phyloP scores from a whole-genome alignment of 2,113 vertebrate species.

The Pelecanoides urinatrix region DNA sequence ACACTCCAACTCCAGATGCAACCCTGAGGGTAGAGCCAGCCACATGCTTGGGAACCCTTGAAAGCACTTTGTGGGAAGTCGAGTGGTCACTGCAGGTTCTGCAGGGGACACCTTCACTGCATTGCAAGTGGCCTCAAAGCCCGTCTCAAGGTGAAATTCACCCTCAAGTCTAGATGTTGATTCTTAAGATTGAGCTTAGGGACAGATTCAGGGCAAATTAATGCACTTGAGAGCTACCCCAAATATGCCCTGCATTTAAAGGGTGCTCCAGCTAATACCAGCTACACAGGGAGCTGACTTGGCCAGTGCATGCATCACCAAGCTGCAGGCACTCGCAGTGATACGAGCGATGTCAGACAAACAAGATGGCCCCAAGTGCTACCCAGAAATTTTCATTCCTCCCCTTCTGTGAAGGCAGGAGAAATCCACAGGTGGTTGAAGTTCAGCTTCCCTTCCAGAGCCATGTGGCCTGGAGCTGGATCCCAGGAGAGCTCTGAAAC shows the following conservation, averaged over 20 bases:
- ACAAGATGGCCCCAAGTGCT: background rate
- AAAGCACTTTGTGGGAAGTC: background rate
- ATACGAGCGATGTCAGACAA: background rate
- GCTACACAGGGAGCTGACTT: accelerated
- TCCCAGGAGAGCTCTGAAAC: background rate
- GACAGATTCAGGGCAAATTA: background rate
- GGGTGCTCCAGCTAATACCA: background rate
- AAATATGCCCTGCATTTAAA: background rate
- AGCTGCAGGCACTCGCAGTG: background rate
- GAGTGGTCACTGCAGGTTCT: background rate
- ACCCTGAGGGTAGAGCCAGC: background rate
- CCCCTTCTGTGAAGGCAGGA: background rate
- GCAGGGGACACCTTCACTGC: too few species aligned
- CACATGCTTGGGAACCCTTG: accelerated
- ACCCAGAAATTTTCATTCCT: background rate
- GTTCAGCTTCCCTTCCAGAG: background rate
- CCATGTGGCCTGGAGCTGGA: background rate
- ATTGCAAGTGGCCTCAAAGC: background rate
- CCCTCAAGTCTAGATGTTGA: background rate
- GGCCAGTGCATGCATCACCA: background rate
- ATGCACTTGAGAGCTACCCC: background rate
- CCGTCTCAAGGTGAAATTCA: background rate
- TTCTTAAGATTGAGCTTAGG: background rate
- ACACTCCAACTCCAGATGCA: background rate
- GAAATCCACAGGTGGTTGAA: background rate